Percentiles rank a stretch among this genome's conserved stretches.
Conservation (phyloP, 2,113 vertebrate species). For the Kryptolebias marmoratus region DNA sequence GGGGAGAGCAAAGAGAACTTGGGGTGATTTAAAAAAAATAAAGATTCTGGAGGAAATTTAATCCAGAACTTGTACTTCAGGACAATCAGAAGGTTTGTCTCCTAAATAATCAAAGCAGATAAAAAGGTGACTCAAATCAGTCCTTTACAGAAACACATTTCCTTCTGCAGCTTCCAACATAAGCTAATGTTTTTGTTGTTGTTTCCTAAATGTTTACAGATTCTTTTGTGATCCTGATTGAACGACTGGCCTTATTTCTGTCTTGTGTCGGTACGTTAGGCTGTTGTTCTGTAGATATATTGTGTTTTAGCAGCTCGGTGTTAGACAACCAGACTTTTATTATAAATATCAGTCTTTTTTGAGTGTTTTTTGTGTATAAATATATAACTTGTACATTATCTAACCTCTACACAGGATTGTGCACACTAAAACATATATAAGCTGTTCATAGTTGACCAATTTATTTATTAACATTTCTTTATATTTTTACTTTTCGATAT, state of each 20-base stretch:
- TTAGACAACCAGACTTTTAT: background rate
- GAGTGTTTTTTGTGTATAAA: background rate
- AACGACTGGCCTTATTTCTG: constrained; percentile 55
- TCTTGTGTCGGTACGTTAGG: constrained; percentile 21
- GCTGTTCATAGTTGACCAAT: background rate
- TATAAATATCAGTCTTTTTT: background rate
- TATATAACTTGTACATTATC: background rate
- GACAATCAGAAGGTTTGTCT: background rate
- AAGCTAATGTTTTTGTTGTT: constrained; percentile 66
- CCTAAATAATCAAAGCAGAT: background rate
- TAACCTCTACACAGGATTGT: background rate
- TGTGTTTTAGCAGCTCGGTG: background rate
- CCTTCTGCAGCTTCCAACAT: constrained; percentile 3
- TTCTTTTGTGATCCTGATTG: constrained; percentile 39
- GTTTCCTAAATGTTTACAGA: constrained; percentile 52
- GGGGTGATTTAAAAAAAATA: background rate
- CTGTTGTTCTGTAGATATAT: background rate
- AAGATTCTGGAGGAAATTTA: background rate
- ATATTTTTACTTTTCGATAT: background rate
- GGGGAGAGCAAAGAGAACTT: constrained; percentile 32
- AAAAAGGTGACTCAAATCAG: background rate
- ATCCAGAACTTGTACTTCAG: background rate
- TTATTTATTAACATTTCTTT: background rate
- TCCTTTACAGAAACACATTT: background rate
- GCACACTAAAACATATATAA: background rate